Evolutionary conservation across 1,140 invertebrate species (phyloP).

Genomic region (Andrena cerasifolii): DNA sequence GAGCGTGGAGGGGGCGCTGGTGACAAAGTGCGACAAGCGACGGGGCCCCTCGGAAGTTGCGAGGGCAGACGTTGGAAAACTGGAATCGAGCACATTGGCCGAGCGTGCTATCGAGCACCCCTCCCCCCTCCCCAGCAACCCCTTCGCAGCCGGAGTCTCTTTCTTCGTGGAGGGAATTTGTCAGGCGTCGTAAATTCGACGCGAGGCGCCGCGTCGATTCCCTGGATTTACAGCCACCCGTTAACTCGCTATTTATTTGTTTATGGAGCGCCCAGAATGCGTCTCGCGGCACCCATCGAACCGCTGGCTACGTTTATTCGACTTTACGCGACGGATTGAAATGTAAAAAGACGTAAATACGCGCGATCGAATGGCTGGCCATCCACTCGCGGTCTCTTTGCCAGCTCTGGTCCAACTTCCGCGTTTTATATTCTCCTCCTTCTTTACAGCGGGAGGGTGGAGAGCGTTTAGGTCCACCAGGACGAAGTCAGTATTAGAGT

Average conservation of each 20-base stretch:
- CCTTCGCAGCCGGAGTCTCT: neutral
- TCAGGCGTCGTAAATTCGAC: constrained; percentile 45
- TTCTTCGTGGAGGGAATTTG: constrained; percentile 17
- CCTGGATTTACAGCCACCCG: constrained; percentile 22
- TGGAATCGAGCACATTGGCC: constrained; percentile 36
- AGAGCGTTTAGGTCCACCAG: too few species aligned
- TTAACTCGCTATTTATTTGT: constrained; percentile 44
- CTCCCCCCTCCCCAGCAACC: neutral
- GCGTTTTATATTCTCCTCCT: too few species aligned
- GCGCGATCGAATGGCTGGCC: neutral
- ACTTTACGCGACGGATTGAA: neutral
- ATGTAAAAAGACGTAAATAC: neutral
- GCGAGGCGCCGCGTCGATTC: constrained; percentile 39
- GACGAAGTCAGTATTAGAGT: too few species aligned
- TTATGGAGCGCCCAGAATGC: constrained; percentile 13
- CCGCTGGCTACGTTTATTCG: neutral
- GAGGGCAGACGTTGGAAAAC: neutral
- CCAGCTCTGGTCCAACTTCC: too few species aligned
- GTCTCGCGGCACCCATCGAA: neutral
- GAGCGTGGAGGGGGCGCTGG: neutral
- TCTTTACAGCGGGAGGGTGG: too few species aligned
- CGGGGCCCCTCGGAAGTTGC: neutral
- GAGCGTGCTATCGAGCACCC: neutral
- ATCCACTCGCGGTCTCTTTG: neutral
- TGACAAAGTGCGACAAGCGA: constrained; percentile 19